Percentiles rank a stretch among this genome's conserved stretches.
phyloP scores from a whole-genome alignment of 2,888 invertebrate genomes.

The Epsilonema sp. region DNA sequence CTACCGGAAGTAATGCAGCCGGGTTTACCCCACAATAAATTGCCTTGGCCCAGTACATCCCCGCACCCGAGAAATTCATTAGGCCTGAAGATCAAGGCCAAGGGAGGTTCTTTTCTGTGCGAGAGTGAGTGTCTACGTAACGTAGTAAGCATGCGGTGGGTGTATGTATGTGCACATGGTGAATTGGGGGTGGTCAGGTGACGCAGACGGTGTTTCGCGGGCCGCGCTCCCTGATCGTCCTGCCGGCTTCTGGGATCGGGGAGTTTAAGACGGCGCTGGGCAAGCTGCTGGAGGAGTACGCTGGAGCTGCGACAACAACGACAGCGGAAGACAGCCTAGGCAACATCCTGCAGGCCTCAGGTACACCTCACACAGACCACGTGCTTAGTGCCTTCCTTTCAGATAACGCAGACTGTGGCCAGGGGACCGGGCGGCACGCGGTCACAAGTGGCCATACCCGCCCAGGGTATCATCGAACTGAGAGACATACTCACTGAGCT shows the following conservation, averaged over 20 bases:
- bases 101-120: no score
- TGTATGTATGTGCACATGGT: neutral
- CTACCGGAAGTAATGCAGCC: no score
- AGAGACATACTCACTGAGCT: conserved; percentile 89
- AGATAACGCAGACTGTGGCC: conserved; percentile 77
- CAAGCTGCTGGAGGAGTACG: conserved; percentile 62
- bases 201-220: conserved; percentile 51
- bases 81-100: no score
- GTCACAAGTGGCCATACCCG: conserved; percentile 86
- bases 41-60: no score
- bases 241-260: conserved; percentile 96
- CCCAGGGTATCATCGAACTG: conserved; percentile 97
- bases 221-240: conserved; percentile 63
- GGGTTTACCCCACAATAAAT: no score
- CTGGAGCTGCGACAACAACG: no score
- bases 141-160: neutral
- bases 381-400: no score
- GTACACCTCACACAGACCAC: no score
- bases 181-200: conserved; percentile 32
- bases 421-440: conserved; percentile 43
- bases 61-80: no score
- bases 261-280: conserved; percentile 93
- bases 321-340: no score
- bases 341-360: no score
- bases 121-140: neutral